phyloP scores from a whole-genome alignment of 2,113 vertebrate species.

The Gorilla gorilla region DNA sequence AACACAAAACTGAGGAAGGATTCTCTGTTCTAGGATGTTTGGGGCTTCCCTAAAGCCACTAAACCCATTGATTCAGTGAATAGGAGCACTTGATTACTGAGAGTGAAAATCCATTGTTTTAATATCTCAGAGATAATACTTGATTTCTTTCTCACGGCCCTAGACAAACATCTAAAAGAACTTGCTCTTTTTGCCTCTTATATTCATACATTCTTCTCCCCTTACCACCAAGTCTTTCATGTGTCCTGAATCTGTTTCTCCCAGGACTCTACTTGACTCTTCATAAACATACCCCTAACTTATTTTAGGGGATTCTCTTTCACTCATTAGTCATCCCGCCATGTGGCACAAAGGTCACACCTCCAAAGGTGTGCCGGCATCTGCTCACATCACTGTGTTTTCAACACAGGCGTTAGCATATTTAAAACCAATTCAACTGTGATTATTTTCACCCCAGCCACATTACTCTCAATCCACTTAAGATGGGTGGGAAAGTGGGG shows the following conservation, averaged over 20 bases:
- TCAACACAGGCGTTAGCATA: background rate
- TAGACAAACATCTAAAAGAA: background rate
- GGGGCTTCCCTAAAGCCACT: background rate
- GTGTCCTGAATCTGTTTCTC: background rate
- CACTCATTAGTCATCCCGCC: background rate
- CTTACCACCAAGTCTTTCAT: background rate
- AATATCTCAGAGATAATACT: background rate
- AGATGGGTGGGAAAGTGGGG: background rate
- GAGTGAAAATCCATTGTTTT: background rate
- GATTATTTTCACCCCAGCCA: background rate
- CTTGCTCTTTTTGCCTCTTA: background rate
- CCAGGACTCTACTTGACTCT: background rate
- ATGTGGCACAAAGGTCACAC: background rate
- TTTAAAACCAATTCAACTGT: background rate
- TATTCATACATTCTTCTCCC: no score
- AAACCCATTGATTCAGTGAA: background rate
- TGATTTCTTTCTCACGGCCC: background rate
- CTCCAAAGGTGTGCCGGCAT: background rate
- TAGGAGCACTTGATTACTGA: background rate
- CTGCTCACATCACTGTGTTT: background rate
- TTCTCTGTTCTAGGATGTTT: background rate
- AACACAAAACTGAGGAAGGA: background rate
- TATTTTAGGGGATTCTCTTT: background rate
- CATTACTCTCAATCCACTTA: background rate
- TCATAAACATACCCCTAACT: background rate